Conservation (phyloP, 2,797 vertebrate genomes). For the Phalloptychus januarius region DNA sequence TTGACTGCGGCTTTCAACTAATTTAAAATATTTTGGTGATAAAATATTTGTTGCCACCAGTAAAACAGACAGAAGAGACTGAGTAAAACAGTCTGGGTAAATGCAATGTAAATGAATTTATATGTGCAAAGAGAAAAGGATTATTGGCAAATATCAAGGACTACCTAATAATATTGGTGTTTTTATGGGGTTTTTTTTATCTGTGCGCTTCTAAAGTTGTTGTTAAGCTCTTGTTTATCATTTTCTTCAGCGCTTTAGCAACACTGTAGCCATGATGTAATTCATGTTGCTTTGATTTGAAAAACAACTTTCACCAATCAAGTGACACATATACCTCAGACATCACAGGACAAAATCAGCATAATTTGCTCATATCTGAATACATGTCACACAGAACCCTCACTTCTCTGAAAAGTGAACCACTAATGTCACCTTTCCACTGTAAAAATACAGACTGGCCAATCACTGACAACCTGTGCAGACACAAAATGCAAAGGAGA, state of each 20-base stretch:
- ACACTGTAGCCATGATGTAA: constrained; percentile 42
- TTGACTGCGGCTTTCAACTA: neutral
- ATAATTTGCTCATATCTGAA: neutral
- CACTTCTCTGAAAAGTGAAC: neutral
- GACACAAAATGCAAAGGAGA: neutral
- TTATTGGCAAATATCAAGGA: neutral
- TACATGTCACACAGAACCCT: neutral
- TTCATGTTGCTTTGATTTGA: constrained; percentile 29
- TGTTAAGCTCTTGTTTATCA: constrained; percentile 33
- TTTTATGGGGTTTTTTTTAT: neutral
- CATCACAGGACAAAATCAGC: neutral
- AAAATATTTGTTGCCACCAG: neutral
- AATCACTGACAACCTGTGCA: neutral
- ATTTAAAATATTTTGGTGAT: neutral
- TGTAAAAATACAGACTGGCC: neutral
- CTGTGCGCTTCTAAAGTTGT: constrained; percentile 2
- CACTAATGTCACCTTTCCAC: neutral
- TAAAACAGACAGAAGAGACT: neutral
- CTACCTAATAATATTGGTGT: neutral
- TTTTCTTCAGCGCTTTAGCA: constrained; percentile 38
- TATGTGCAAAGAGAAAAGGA: neutral
- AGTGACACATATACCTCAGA: neutral
- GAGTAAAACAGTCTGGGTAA: neutral
- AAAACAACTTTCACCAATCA: constrained; percentile 47
- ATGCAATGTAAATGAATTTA: neutral